Evolutionary conservation across 2,888 invertebrate species (phyloP), one percentile per base, ranked within the genome.

Genomic region (Patella caerulea): DNA sequence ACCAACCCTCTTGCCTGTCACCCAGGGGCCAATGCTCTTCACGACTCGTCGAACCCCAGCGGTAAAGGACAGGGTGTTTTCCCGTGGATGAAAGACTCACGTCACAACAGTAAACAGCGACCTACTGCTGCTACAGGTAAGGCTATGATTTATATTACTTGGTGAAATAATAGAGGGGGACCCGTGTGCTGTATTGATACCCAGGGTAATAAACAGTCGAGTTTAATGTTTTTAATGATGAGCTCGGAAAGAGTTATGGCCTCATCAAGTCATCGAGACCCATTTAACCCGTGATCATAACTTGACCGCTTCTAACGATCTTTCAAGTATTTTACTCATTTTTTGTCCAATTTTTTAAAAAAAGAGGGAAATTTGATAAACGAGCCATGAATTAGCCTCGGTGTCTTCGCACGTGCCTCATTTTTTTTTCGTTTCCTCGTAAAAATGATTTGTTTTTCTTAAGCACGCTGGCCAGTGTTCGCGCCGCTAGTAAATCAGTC

Each of bases 71-170:
- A 77, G 65, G 88, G 88, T 78, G 88, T 89, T 59, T 89, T 87
- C 82, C 89, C 89, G 3, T 89, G 89, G 89, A 89, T 89, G 89
- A 86, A 87, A 70, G 89, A 89, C 80, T 86, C 87, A 34, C 80
- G 89, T 9, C 87, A 88, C 74, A 89, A 88, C 78, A 82, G 82
- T 52, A 89, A 88, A 80, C 85, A 84, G 72, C 83, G 83, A 54
- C 86, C 85, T 29, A 55, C 69, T 53, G 53, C 77, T 65, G 24
- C 65, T 24, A 72, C 81, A 81, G 81, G 82, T 81, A 79, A 77
- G 79, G 52, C 52, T 24, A 45, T 12, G 17, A 19, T 34, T 65
- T 65, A 65, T 65, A 24, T 65, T 65, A 65, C 19, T 24, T 24
- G 4, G 45, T 45, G 45, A 45, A 45, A 45, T 45, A 45, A 45